phyloP scores from a whole-genome alignment of 1,140 invertebrate species.

The Caenorhabditis tropicalis region DNA sequence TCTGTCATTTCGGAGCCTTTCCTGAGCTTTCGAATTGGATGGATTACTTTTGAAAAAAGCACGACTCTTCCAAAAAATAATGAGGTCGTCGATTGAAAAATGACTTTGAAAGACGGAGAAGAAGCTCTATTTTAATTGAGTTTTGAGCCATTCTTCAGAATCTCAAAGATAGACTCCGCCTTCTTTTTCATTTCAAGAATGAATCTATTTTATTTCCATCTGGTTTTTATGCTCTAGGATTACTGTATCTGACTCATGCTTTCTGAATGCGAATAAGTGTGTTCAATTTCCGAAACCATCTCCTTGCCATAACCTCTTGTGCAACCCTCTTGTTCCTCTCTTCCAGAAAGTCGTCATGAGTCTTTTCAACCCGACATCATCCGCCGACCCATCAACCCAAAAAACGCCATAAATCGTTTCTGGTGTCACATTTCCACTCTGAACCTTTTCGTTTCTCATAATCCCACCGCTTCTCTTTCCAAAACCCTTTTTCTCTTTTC shows the following conservation, averaged over 20 bases:
- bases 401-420: conserved; percentile 33
- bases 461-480: neutral
- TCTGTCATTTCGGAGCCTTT: conserved; percentile 19
- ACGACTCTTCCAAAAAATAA: neutral
- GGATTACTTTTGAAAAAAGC: neutral
- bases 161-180: no score
- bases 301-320: no score
- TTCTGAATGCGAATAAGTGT: no score
- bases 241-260: no score
- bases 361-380: neutral
- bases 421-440: conserved; percentile 28
- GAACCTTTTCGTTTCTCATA: conserved; percentile 21
- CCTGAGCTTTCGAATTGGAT: conserved; percentile 9
- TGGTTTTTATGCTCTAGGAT: no score
- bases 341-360: neutral
- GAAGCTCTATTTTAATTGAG: neutral
- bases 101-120: neutral
- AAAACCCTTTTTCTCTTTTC: neutral
- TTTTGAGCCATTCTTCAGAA: neutral
- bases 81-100: conserved; percentile 3
- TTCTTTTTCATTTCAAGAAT: no score
- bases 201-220: no score
- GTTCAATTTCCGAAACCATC: no score
- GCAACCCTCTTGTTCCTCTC: neutral
- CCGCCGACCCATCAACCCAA: neutral